Percentiles rank a stretch among this genome's conserved stretches.
phyloP scores from a whole-genome alignment of 2,888 invertebrate genomes.

The Scaptomyza tumidula region DNA sequence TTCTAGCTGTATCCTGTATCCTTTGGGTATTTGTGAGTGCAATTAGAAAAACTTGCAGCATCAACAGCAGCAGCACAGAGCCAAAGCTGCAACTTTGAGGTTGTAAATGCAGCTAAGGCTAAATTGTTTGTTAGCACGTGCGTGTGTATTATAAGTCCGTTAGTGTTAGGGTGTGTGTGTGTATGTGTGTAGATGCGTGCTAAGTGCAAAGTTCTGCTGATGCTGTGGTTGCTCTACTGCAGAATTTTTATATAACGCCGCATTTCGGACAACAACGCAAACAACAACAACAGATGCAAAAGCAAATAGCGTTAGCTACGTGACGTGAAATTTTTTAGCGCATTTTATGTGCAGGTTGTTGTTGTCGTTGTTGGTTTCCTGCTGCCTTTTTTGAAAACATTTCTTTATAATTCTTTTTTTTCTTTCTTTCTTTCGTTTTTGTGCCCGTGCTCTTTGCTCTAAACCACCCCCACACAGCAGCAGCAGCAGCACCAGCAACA shows the following conservation, averaged over 20 bases:
- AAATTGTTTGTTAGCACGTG: conserved; percentile 71
- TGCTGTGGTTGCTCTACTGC: conserved; percentile 34
- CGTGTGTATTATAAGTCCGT: conserved; percentile 24
- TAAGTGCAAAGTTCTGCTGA: conserved; percentile 80
- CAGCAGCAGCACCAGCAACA: conserved; percentile 23
- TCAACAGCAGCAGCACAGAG: conserved; percentile 19
- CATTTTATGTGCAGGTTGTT: conserved; percentile 70
- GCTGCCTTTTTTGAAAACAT: conserved; percentile 66
- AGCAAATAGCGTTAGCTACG: conserved; percentile 55
- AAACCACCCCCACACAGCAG: conserved; percentile 69
- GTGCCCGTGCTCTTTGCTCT: conserved; percentile 41
- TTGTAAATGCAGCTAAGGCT: conserved; percentile 66
- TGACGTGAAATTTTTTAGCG: conserved; percentile 77
- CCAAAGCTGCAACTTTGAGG: conserved; percentile 58
- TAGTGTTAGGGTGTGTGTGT: conserved; percentile 11
- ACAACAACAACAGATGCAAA: conserved; percentile 16
- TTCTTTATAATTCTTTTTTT: conserved; percentile 67
- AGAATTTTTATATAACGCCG: conserved; percentile 52
- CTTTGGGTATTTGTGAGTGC: conserved; percentile 56
- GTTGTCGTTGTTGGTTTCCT: conserved; percentile 46
- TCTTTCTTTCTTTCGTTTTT: conserved; percentile 39
- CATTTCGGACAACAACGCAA: conserved; percentile 52
- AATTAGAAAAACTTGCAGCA: conserved; percentile 72
- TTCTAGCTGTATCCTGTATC: conserved; percentile 41
- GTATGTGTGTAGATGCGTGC: conserved; percentile 46